Evolutionary conservation across 2,113 vertebrate species (phyloP), one percentile per base, ranked within the genome.

Genomic region (Mesembrinibis cayennensis): DNA sequence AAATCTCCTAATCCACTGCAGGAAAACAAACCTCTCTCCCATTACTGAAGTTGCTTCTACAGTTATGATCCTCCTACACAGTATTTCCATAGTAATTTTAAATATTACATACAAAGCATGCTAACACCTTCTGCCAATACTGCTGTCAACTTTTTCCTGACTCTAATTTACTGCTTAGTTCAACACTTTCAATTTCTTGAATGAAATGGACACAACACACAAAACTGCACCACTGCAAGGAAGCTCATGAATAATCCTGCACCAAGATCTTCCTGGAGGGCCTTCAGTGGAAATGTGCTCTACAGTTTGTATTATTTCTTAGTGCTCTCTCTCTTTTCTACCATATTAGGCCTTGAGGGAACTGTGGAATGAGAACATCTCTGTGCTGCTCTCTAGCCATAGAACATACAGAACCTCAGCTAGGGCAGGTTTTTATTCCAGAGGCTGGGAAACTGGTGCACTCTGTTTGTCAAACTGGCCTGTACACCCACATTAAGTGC

Each of bases 51-150:
- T 16, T 61, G 18, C 80, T 96, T 89, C 63, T 59, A 62, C 55
- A 88, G 44, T 82, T 79, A 32, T 30, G 61, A 89, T 81, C 87
- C 70, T 90, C 52, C 49, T 45, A 78, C 18, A 26, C 2, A 74
- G 15, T 14, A 80, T 83, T 88, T 91, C 91, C 87, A 86, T 19
- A 85, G 49, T 69, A 65, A 84, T 86, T 96, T 90, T 82, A 89
- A 93, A 95, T 91, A 72, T 94, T 89, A 56, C 22, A 23, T 40
- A 55, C 38, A 74, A 84, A 86, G 59, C 49, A 78, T 7, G 2
- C 36, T 72, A 87, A 73, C 36, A 76, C 40, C 80, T 92, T 91
- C 92, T 77, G 27, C 55, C 59, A 65, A 16, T 58, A 61, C 13
- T 65, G 58, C 61, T 27, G 62, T 67, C 61, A 59, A 8, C 65